Base-by-base conservation (phyloP, 2,113 vertebrate species). In the Festucalex cinctus region DNA sequence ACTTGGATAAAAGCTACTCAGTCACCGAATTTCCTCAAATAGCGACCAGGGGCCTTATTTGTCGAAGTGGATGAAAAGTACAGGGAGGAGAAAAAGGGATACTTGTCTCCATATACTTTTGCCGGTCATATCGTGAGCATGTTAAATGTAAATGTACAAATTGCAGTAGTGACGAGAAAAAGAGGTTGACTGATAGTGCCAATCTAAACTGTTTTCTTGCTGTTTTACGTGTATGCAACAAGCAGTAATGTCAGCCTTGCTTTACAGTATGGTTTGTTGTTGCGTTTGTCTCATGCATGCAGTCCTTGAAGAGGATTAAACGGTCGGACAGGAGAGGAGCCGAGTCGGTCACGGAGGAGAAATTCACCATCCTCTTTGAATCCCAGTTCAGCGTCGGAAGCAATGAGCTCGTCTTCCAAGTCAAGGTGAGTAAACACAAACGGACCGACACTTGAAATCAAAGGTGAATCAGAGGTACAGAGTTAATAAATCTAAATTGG, bases 261-360 rank as follows among this genome's bases (percentile, higher is more conserved):
- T 14, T 3, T 5, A 19, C 49, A 24, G 3, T 12, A n/a, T 20
- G 17, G n/a, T 7, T 26, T 6, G 2, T 2, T 2, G 16, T 16
- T 26, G 19, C n/a, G 19, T 4, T 5, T 17, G 53, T 28, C 53
- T 28, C 7, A 19, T 58, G 56, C 26, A 28, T 10, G 0, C 63
- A 99, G 97, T 99, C 96, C 0, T 83, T 99, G 70, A 99, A 99
- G 89, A 90, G 96, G 81, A 98, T 98, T 89, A 98, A 98, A 79
- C 94, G 96, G 5, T 97, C 96, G 0, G 96, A 98, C 86, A 91
- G 97, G 8, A 91, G 96, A 0, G 96, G 97, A 0, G 96, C 97
- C 0, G 97, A 98, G 75, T 99, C 96, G 0, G 97, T 99, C 80
- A 98, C 97, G 0, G 97, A 99, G 70, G 97, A 98, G 89, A 98